Evolutionary conservation across 2,888 invertebrate genomes (phyloP).

Genomic region (Apodemia duryi): DNA sequence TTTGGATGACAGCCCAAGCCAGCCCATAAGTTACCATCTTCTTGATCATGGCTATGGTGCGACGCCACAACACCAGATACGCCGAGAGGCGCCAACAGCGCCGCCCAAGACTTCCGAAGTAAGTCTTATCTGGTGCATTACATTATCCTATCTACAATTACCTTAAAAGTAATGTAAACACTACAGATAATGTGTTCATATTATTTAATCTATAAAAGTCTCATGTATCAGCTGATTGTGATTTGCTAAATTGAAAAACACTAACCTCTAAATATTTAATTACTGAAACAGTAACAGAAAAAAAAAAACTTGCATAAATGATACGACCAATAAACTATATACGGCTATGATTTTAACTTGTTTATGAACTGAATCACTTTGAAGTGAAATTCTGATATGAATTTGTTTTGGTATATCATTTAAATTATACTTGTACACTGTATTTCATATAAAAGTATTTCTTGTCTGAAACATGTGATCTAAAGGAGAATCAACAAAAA

Average conservation of each 20-base stretch:
- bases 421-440: too few relatives aligned
- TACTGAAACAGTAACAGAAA: too few relatives aligned
- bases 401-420: too few relatives aligned
- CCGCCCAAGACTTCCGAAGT: slow-evolving; percentile 80
- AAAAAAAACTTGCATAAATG: too few relatives aligned
- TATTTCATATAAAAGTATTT: too few relatives aligned
- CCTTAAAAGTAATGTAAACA: slow-evolving; percentile 1
- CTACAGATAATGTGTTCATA: not conserved
- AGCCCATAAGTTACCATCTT: slow-evolving; percentile 85
- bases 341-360: too few relatives aligned
- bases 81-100: slow-evolving; percentile 75
- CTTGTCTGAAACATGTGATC: too few relatives aligned
- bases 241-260: not conserved
- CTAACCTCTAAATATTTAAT: too few relatives aligned
- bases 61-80: slow-evolving; percentile 85
- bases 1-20: slow-evolving; percentile 72
- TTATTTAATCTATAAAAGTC: not conserved
- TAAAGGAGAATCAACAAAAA: too few relatives aligned
- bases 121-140: slow-evolving; percentile 38
- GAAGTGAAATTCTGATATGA: too few relatives aligned
- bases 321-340: too few relatives aligned
- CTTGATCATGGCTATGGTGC: slow-evolving; percentile 93
- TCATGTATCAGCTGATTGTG: slow-evolving; percentile 17
- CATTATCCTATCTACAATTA: slow-evolving; percentile 9
- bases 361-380: too few relatives aligned